Evolutionary conservation across 2,797 vertebrate genomes (phyloP).

Genomic region (Melanogrammus aeglefinus): DNA sequence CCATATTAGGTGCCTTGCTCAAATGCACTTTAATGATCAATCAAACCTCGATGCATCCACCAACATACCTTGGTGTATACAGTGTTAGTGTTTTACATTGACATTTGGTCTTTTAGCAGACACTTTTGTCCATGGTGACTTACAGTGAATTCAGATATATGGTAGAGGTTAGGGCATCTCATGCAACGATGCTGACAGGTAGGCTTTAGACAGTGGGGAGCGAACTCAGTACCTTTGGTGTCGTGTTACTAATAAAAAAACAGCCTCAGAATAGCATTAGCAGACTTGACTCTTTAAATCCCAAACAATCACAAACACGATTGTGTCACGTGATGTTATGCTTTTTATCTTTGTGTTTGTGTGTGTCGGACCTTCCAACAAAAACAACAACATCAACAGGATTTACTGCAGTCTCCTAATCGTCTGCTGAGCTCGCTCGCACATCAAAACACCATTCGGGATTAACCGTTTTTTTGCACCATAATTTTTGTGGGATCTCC

Average conservation of each 20-base stretch:
- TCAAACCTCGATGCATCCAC: neutral
- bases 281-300: neutral
- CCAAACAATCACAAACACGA: conserved; percentile 6
- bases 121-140: neutral
- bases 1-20: no score
- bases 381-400: conserved; percentile 66
- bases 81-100: neutral
- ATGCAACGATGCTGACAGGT: neutral
- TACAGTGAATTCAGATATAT: neutral
- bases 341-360: conserved; percentile 19
- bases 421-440: conserved; percentile 49
- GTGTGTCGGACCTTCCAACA: conserved; percentile 36
- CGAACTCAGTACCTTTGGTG: conserved; percentile 11
- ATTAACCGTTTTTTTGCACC: conserved; percentile 57
- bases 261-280: neutral
- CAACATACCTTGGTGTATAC: neutral
- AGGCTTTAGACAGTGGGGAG: neutral
- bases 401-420: conserved; percentile 72
- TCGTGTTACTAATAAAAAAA: conserved; percentile 26
- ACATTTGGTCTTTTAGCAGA: no score
- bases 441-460: conserved; percentile 64
- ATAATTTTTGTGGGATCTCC: conserved; percentile 37
- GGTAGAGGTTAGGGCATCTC: neutral
- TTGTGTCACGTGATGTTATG: conserved; percentile 48
- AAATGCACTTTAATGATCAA: no score